Base-by-base conservation (phyloP, 2,113 vertebrate species). In the Lynx canadensis region DNA sequence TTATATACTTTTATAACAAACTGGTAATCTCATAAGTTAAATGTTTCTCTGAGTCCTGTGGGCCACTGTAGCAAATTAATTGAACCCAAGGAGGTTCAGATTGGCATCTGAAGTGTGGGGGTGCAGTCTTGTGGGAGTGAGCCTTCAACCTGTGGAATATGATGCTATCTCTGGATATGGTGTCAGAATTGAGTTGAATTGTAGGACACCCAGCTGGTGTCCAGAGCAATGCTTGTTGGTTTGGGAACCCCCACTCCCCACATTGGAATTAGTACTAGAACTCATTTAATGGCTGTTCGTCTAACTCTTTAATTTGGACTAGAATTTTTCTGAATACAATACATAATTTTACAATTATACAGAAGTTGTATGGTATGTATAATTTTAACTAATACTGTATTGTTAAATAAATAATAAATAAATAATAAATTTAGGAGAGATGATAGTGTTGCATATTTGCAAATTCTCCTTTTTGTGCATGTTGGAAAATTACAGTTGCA, bases 291-390 rank as follows among this genome's bases (percentile, higher is more conserved):
- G 38, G 31, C 16, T 65, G 31, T 60, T 52, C 15, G 29, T 63
- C 84, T 79, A 66, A 71, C 69, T 83, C 38, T 76, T 93, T 95
- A 89, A 73, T 94, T 68, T 92, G 89, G 68, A n/a, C 7, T 65
- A 45, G 41, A 29, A 16, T 73, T 38, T 92, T 93, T 91, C 74
- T 88, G 82, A 84, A 60, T 60, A 23, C 57, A 60, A 60, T 23
- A 60, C 57, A 23, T 60, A 60, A 60, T 23, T 60, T 21, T 60
- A 60, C 57, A 60, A 60, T 60, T 60, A 60, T 23, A 60, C 57
- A 60, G 8, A 19, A 60, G 23, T 60, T 60, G 18, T 60, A 60
- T 60, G 57, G 21, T 60, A 60, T 60, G 57, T 23, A 60, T 60
- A 60, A 60, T 23, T 60, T 23, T 60, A 60, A 60, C 21, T 3